Percentiles rank a stretch among this genome's conserved stretches.
Evolutionary conservation across 2,113 vertebrate species (phyloP).

Genomic region (Antigone vipio): DNA sequence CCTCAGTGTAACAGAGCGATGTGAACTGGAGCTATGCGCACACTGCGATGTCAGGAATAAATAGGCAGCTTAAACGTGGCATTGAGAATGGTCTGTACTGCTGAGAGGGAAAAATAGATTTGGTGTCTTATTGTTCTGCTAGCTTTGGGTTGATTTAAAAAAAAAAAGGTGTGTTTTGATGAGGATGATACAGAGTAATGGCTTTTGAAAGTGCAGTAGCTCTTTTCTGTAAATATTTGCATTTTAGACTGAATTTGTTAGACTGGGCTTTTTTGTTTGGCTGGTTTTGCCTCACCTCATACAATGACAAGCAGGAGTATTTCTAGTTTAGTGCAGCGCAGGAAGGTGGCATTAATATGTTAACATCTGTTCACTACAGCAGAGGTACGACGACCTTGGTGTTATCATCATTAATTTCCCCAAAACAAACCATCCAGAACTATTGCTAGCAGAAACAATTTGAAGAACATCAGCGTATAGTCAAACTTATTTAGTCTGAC

Average conservation of each 20-base stretch:
- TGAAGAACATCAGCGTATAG: constrained; percentile 54
- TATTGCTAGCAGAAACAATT: constrained; percentile 48
- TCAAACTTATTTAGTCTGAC: constrained; percentile 58
- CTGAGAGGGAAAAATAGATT: background rate
- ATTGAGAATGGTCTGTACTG: background rate
- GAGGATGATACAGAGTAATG: background rate
- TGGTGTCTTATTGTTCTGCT: constrained; percentile 7
- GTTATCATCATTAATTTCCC: constrained; percentile 66
- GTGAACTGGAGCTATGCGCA: background rate
- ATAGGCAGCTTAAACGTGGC: constrained; percentile 20
- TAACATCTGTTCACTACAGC: constrained; percentile 60
- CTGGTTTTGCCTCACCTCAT: background rate
- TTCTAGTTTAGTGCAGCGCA: background rate
- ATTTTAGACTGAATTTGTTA: background rate
- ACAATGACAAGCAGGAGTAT: background rate
- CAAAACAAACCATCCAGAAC: constrained; percentile 66
- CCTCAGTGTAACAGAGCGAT: background rate
- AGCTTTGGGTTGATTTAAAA: background rate
- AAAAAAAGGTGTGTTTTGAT: background rate
- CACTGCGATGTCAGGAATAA: constrained; percentile 24
- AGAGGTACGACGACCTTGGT: constrained; percentile 53
- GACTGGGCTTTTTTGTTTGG: background rate
- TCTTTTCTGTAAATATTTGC: background rate
- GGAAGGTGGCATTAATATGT: constrained; percentile 36
- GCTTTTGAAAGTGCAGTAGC: background rate